Evolutionary conservation across 2,797 vertebrate species (phyloP).

Genomic region (Antennarius maculatus): DNA sequence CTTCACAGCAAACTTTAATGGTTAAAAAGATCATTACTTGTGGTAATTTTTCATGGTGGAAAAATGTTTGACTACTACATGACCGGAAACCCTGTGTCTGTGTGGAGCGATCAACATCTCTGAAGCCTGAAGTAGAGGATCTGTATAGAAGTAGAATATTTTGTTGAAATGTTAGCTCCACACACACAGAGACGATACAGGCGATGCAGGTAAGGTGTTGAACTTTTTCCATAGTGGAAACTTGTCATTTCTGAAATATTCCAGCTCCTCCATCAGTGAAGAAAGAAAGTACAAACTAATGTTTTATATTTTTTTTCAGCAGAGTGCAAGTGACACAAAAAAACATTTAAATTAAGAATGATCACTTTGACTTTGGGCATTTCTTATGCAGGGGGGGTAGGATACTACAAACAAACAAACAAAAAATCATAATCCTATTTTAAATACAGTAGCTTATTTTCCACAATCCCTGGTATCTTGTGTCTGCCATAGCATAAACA

Average conservation of each 20-base stretch:
- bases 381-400: slow-evolving; percentile 7
- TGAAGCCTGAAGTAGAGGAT: neutral
- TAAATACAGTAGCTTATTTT: slow-evolving; percentile 64
- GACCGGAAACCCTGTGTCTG: neutral
- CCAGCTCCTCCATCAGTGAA: slow-evolving; percentile 16
- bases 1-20: slow-evolving; percentile 15
- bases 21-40: neutral
- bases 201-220: neutral
- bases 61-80: neutral
- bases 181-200: neutral
- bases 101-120: neutral
- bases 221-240: neutral
- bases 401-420: slow-evolving; percentile 33
- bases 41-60: neutral
- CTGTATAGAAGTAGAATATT: neutral
- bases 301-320: slow-evolving; percentile 7
- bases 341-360: slow-evolving; percentile 1
- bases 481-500: slow-evolving; percentile 2
- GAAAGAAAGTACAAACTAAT: slow-evolving; percentile 9
- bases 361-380: slow-evolving; percentile 2
- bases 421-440: slow-evolving; percentile 25
- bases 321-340: slow-evolving; percentile 4
- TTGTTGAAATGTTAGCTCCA: slow-evolving; percentile 5
- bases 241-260: neutral
- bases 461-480: slow-evolving; percentile 47